Percentiles rank a stretch among this genome's conserved stretches.
Evolutionary conservation across 2,797 vertebrate genomes (phyloP).

Genomic region (Aselliscus stoliczkanus): DNA sequence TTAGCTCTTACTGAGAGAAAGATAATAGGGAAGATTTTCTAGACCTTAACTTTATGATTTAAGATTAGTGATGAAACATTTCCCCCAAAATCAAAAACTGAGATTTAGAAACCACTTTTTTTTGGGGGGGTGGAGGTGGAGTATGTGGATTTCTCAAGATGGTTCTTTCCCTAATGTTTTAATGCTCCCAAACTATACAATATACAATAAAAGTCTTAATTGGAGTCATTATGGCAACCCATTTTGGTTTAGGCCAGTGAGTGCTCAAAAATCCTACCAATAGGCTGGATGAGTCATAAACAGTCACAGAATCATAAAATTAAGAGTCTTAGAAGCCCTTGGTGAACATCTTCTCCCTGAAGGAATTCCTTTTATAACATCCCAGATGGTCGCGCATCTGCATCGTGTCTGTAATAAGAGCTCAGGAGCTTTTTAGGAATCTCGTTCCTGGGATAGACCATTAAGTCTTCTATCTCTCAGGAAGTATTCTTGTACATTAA

Average conservation of each 20-base stretch:
- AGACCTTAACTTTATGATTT: not conserved
- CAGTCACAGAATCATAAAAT: not conserved
- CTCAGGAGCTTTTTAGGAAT: constrained; percentile 56
- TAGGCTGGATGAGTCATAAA: not conserved
- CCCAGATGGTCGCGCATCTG: constrained; percentile 48
- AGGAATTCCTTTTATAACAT: constrained; percentile 40
- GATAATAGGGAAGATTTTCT: not conserved
- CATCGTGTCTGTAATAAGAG: not conserved
- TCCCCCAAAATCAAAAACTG: not conserved
- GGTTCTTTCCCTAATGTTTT: not conserved
- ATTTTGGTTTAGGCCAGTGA: not conserved
- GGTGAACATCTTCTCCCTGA: not conserved
- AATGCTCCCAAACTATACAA: not conserved
- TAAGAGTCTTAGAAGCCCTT: not conserved
- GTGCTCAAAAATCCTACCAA: not conserved
- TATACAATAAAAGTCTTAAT: not conserved
- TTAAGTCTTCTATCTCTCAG: constrained; percentile 8
- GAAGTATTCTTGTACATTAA: constrained; percentile 34
- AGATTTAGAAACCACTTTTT: not conserved
- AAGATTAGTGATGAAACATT: not conserved
- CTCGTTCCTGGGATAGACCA: constrained; percentile 34
- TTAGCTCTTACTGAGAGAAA: not conserved
- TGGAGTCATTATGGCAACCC: not conserved
- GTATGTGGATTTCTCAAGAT: not conserved
- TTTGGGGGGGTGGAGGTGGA: fast-evolving